Evolutionary conservation across 2,888 invertebrate genomes (phyloP).

Genomic region (Atherix ibis): DNA sequence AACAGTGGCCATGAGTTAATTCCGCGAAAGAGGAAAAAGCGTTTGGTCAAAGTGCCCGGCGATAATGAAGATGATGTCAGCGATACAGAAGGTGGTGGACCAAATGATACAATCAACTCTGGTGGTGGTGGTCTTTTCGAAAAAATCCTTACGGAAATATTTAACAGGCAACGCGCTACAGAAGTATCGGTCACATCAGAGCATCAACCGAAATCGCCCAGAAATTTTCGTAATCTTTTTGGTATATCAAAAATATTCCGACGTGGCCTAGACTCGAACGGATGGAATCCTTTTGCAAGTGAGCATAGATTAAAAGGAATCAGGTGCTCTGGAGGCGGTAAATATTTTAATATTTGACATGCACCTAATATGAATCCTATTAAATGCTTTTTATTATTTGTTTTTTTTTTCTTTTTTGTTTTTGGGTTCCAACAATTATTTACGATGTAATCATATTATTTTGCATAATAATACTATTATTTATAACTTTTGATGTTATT

Average conservation of each 20-base stretch:
- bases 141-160: slow-evolving; percentile 12
- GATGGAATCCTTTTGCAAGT: slow-evolving; percentile 17
- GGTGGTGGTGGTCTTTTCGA: slow-evolving; percentile 8
- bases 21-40: slow-evolving; percentile 8
- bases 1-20: slow-evolving; percentile 16
- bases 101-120: neutral
- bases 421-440: neutral
- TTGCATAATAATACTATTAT: no score
- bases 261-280: slow-evolving; percentile 8
- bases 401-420: slow-evolving; percentile 6
- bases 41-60: neutral
- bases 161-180: slow-evolving; percentile 1
- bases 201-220: neutral
- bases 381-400: slow-evolving; percentile 9
- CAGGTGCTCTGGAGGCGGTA: slow-evolving; percentile 30
- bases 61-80: slow-evolving; percentile 2
- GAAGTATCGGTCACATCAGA: neutral
- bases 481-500: no score
- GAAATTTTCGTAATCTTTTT: slow-evolving; percentile 7
- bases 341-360: slow-evolving; percentile 9
- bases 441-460: no score
- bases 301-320: slow-evolving; percentile 30
- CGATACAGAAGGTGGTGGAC: neutral
- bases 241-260: slow-evolving; percentile 8
- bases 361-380: neutral